Base-by-base conservation (phyloP, 1,140 invertebrate genomes). In the Panagrolaimus sp. region DNA sequence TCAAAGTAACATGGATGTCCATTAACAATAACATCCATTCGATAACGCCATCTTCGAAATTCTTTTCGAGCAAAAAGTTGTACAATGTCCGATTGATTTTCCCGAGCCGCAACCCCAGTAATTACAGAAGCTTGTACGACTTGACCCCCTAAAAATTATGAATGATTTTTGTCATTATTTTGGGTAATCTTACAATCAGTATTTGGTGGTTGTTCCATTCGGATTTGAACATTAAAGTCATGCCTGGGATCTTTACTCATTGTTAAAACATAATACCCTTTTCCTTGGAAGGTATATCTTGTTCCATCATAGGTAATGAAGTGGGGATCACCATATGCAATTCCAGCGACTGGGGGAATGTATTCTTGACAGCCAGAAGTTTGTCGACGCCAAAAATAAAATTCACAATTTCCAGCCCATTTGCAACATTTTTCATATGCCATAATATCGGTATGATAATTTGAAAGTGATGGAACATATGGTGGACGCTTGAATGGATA, bases 291-390 rank as follows among this genome's bases (percentile, higher is more conserved):
- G 0, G 92, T 94, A 78, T 95, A 96, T 26, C 89, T 88, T 4
- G 89, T 81, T 67, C 90, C 89, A 83, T 97, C 94, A 81, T 96
- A 97, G 0, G 94, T 97, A 14, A 92, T 88, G 44, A 97, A 86
- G 83, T 97, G 94, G 0, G 94, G 93, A 85, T 96, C 93, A 0
- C 94, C 95, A 82, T 92, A 96, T 26, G 94, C 89, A 24, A 90
- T 85, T 82, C 90, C 92, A 1, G 94, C 88, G n/a, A 88, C 90
- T 0, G 95, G 94, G 5, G 92, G 88, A 83, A 93, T 91, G 84
- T 97, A 98, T 1, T 91, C 91, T 4, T 93, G 90, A 80, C 95
- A 98, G 83, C 97, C 94, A 83, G 94, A 91, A 0, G 93, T 92
- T 3, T 91, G 91, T 71, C 94, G 87, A 75, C 91, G 87, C 83